A percentile compares a stretch with the other conserved stretches of the same genome.
phyloP scores from a whole-genome alignment of 53 echinoderm and acorn worm species.

The Astropecten irregularis region DNA sequence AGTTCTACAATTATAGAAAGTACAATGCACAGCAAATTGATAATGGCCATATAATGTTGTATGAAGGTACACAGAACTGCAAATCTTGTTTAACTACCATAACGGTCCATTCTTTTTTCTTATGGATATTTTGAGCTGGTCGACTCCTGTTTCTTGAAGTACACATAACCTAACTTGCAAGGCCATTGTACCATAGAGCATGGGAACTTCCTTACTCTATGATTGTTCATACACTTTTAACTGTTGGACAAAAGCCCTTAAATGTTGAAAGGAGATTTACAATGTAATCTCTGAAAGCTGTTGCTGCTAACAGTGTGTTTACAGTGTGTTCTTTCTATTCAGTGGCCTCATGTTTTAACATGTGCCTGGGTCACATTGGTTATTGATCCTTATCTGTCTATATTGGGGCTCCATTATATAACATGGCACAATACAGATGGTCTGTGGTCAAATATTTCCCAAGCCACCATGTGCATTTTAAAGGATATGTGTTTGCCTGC shows the following conservation, averaged over 20 bases:
- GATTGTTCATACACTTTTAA: neutral
- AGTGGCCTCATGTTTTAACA: slow-evolving; percentile 15
- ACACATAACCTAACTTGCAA: too few relatives aligned
- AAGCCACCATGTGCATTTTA: slow-evolving; percentile 13
- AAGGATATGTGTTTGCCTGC: neutral
- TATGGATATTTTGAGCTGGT: too few relatives aligned
- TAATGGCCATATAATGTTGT: too few relatives aligned
- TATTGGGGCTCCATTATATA: slow-evolving; percentile 32
- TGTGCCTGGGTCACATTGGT: slow-evolving; percentile 46
- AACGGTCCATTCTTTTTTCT: too few relatives aligned
- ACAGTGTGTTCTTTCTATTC: slow-evolving; percentile 13
- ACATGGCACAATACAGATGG: slow-evolving; percentile 29
- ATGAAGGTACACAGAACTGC: too few relatives aligned
- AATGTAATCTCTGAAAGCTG: slow-evolving; percentile 1
- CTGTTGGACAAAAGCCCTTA: slow-evolving; percentile 25
- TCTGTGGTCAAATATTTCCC: slow-evolving; percentile 27
- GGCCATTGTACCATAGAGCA: too few relatives aligned
- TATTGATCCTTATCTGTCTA: slow-evolving; percentile 50
- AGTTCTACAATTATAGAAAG: too few relatives aligned
- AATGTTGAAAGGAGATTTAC: slow-evolving; percentile 4
- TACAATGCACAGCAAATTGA: too few relatives aligned
- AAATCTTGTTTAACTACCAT: too few relatives aligned
- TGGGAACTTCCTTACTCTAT: too few relatives aligned
- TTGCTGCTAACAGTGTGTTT: slow-evolving; percentile 5
- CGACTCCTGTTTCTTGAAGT: too few relatives aligned